Base-by-base conservation (phyloP, 2,113 vertebrate genomes). In the Ophthalmolycus amberensis region DNA sequence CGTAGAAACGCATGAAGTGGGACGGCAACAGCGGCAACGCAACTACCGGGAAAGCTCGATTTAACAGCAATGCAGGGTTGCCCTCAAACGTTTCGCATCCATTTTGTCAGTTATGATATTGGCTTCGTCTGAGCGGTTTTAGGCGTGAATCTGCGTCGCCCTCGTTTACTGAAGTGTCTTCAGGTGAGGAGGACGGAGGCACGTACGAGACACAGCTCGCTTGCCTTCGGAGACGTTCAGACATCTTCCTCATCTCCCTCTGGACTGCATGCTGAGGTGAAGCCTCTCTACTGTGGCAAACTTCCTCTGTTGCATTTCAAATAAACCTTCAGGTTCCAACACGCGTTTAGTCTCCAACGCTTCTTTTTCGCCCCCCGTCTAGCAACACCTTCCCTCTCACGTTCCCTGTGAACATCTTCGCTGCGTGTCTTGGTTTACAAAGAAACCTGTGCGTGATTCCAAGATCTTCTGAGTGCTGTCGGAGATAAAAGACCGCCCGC, bases 371-470 rank as follows among this genome's bases (percentile, higher is more conserved):
- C 29, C 44, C 14, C 42, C 44, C 14, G 52, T 40, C 70, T 7
- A 15, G 37, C 65, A 38, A 42, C 37, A 12, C 40, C 10, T 46
- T 62, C 27, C 12, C 68, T 32, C 0, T 71, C 80, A 75, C 74
- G 42, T 75, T 14, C 83, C 58, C 67, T 72, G 77, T 70, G 46
- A 73, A 71, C 16, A 9, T 85, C 78, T 27, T 67, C 37, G 60
- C 63, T 59, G 75, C 74, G 89, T 87, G 86, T 81, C 77, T 75
- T 52, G 52, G 63, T 82, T 88, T 75, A 37, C 0, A 50, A 50
- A 88, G 85, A 88, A 85, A 82, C 62, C 79, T 91, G 90, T 94
- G 89, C 56, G 81, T 92, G 76, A 91, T 89, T 85, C 77, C 25
- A 42, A 70, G 50, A 85, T 66, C 82, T 75, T 89, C 64, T 75